Evolutionary conservation across 92 coral and sea anemone genomes (phyloP).

Genomic region (Metridium senile): DNA sequence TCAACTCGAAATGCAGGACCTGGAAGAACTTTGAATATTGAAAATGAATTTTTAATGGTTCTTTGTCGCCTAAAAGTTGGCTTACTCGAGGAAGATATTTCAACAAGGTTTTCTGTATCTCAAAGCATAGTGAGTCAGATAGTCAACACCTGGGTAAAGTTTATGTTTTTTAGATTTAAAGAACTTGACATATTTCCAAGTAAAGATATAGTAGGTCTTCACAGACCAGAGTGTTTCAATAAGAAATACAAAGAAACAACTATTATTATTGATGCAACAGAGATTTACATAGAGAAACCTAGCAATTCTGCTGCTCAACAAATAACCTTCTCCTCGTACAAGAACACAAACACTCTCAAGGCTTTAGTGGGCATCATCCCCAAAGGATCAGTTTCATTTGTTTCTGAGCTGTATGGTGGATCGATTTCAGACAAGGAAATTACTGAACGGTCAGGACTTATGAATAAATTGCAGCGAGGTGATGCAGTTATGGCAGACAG

Average conservation of each 20-base stretch:
- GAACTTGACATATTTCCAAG: constrained; percentile 40
- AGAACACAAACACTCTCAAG: constrained; percentile 46
- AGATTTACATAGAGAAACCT: constrained; percentile 12
- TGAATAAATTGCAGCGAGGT: constrained; percentile 38
- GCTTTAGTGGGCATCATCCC: constrained; percentile 45
- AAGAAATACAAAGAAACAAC: constrained; percentile 34
- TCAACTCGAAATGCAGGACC: constrained; percentile 34
- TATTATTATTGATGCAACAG: constrained; percentile 47
- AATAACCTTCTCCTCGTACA: neutral
- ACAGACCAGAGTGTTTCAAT: constrained; percentile 40
- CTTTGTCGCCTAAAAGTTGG: constrained; percentile 38
- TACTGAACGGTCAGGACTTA: constrained; percentile 34
- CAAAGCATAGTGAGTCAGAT: constrained; percentile 40
- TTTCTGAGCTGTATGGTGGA: constrained; percentile 43
- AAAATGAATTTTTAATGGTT: constrained; percentile 38
- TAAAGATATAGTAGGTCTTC: constrained; percentile 18
- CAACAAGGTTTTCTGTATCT: constrained; percentile 32
- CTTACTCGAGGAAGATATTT: constrained; percentile 39
- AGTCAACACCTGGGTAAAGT: constrained; percentile 44
- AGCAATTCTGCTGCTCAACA: constrained; percentile 44
- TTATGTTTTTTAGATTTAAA: constrained; percentile 32
- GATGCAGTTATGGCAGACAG: constrained; percentile 57
- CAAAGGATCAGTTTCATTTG: constrained; percentile 21
- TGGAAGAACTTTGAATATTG: constrained; percentile 21
- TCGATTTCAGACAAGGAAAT: constrained; percentile 52